These are phyloP conservation scores for Escarpia spicata DNA, from an alignment of 2,888 invertebrate species.

Conservation along the genomic window DNA sequence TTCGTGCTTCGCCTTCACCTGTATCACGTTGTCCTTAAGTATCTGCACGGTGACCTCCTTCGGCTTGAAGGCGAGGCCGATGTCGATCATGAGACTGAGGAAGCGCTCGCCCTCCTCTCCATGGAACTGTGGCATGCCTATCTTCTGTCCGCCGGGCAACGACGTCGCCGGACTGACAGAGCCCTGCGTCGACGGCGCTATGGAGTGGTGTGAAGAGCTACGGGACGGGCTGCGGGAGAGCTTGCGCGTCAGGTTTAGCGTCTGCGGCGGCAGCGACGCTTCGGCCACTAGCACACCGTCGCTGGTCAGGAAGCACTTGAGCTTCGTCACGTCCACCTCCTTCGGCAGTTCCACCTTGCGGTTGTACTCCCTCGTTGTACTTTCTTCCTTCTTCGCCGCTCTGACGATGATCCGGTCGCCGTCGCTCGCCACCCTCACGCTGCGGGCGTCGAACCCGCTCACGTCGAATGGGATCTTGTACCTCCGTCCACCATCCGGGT, in stretches of 20 bases:
- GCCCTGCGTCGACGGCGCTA: conserved; percentile 21
- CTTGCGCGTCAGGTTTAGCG: conserved; percentile 37
- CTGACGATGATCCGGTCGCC: conserved; percentile 40
- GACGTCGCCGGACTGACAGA: conserved; percentile 26
- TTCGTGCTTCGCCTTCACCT: conserved; percentile 46
- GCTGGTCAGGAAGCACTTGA: conserved; percentile 40
- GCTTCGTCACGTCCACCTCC: conserved; percentile 41
- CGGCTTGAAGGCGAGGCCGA: conserved; percentile 39
- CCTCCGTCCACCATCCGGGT: conserved; percentile 41
- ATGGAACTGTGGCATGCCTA: conserved; percentile 37
- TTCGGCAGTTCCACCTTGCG: conserved; percentile 43
- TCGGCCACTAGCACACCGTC: conserved; percentile 44
- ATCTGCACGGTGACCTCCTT: conserved; percentile 45
- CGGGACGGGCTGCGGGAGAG: conserved; percentile 41
- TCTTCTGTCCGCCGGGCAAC: conserved; percentile 24
- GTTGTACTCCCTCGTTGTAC: conserved; percentile 34
- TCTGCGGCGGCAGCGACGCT: conserved; percentile 42
- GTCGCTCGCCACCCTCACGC: conserved; percentile 38
- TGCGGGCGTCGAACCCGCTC: conserved; percentile 34
- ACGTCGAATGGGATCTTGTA: conserved; percentile 44
- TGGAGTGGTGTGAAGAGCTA: conserved; percentile 38
- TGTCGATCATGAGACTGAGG: conserved; percentile 37
- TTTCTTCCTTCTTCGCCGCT: conserved; percentile 37
- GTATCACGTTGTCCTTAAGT: conserved; percentile 44
- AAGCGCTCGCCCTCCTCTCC: conserved; percentile 32